Evolutionary conservation across 1,140 invertebrate species (phyloP).

Genomic region (Anoplophora glabripennis): DNA sequence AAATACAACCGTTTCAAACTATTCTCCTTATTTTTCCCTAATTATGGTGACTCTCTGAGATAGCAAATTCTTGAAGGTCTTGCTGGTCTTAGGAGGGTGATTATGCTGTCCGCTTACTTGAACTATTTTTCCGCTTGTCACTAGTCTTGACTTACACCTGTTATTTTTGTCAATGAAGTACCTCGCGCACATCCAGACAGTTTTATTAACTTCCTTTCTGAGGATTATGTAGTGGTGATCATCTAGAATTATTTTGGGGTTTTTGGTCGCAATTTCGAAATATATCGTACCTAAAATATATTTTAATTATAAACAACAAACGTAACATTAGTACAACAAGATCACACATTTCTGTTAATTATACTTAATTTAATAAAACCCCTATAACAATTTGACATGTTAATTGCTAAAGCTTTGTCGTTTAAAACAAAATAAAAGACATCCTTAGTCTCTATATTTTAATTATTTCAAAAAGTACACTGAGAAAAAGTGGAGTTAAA

Average conservation of each 20-base stretch:
- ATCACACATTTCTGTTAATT: no score
- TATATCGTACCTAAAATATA: constrained; percentile 33
- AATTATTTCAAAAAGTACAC: no score
- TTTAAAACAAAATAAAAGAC: no score
- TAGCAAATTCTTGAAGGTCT: constrained; percentile 29
- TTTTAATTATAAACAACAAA: no score
- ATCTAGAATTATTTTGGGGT: constrained; percentile 39
- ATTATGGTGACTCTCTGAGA: constrained; percentile 31
- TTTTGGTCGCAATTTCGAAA: constrained; percentile 37
- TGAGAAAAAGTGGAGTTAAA: no score
- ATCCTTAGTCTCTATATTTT: no score
- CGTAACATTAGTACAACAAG: no score
- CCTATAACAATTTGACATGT: no score
- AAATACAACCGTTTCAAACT: background rate
- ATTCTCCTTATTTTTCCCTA: constrained; percentile 4
- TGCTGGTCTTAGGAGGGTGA: constrained; percentile 24
- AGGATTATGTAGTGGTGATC: constrained; percentile 36
- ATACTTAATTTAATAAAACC: no score
- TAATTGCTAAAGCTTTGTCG: no score
- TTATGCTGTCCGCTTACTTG: constrained; percentile 32
- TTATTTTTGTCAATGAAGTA: constrained; percentile 35
- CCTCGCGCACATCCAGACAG: constrained; percentile 35
- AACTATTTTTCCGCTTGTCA: constrained; percentile 32
- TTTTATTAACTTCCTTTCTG: constrained; percentile 29
- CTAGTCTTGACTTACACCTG: constrained; percentile 36